phyloP scores from a whole-genome alignment of 2,113 vertebrate species.

The Eidolon helvum region DNA sequence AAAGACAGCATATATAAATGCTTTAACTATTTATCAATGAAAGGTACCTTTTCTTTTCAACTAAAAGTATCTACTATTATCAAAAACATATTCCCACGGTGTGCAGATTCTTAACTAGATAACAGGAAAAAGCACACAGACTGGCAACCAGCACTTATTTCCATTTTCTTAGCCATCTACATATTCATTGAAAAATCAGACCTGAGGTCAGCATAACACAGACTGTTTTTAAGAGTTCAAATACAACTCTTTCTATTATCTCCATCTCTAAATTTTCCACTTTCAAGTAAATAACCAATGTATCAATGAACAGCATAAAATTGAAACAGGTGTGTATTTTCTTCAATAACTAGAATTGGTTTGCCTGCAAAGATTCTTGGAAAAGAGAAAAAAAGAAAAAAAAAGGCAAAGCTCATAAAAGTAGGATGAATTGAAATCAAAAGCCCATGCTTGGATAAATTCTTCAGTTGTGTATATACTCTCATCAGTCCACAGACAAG shows the following conservation, averaged over 20 bases:
- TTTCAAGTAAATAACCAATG: neutral
- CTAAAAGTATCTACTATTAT: neutral
- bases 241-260: neutral
- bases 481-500: neutral
- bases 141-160: neutral
- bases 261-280: neutral
- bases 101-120: neutral
- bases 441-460: neutral
- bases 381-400: neutral
- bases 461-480: no score
- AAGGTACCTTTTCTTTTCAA: neutral
- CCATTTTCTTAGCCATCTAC: neutral
- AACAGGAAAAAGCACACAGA: neutral
- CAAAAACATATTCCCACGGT: neutral
- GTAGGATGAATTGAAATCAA: neutral
- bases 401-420: neutral
- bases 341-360: neutral
- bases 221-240: neutral
- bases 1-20: neutral
- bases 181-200: neutral
- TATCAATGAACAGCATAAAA: constrained; percentile 25
- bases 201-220: neutral
- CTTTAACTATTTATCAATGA: neutral
- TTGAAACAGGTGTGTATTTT: neutral
- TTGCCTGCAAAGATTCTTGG: neutral